phyloP scores from a whole-genome alignment of 2,113 vertebrate genomes.

The Alouatta palliata region DNA sequence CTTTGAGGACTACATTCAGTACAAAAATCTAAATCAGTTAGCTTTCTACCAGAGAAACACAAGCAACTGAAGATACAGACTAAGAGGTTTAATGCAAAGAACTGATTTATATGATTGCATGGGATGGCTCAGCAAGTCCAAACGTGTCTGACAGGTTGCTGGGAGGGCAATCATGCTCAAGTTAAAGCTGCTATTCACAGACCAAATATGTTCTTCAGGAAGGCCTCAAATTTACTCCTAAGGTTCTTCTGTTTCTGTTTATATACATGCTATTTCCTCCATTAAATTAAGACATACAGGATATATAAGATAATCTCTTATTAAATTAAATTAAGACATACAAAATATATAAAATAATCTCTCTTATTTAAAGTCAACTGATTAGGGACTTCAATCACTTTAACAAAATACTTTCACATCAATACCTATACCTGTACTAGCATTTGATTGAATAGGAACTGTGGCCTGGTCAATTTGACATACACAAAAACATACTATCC shows the following conservation, averaged over 20 bases:
- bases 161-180: rapidly evolving
- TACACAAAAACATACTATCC: background rate
- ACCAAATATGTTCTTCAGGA: background rate
- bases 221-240: background rate
- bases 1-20: background rate
- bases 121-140: background rate
- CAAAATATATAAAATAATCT: background rate
- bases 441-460: background rate
- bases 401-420: background rate
- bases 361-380: background rate
- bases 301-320: background rate
- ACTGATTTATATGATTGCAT: background rate
- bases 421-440: background rate
- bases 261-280: too few relatives aligned
- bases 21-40: background rate
- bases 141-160: background rate
- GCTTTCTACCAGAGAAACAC: background rate
- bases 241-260: background rate
- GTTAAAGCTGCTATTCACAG: background rate
- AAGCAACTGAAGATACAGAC: background rate
- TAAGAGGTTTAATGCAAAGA: background rate
- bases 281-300: background rate
- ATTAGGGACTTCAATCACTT: background rate
- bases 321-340: too few relatives aligned
- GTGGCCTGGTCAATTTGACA: background rate